Evolutionary conservation across 2,888 invertebrate genomes (phyloP).

Genomic region (Ormyrus pomaceus): DNA sequence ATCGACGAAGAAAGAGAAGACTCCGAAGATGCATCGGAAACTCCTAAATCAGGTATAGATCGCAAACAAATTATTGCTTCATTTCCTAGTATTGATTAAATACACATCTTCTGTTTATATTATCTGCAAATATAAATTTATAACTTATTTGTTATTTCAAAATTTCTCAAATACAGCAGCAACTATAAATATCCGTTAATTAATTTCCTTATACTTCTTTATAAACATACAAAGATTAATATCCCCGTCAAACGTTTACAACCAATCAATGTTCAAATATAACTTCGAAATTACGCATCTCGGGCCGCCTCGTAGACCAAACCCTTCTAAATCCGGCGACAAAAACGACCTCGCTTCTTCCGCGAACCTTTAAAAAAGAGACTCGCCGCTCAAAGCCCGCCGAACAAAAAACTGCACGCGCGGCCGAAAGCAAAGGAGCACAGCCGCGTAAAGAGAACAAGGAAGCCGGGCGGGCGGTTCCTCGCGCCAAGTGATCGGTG

Average conservation of each 20-base stretch:
- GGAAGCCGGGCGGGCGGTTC: not conserved
- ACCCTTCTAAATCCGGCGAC: not conserved
- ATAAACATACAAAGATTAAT: no score
- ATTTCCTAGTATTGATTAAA: not conserved
- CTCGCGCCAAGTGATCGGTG: not conserved
- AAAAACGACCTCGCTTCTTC: not conserved
- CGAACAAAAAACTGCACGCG: no score
- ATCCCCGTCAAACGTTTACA: no score
- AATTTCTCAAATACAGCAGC: no score
- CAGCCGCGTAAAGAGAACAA: not conserved
- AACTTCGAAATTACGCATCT: no score
- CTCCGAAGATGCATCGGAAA: constrained; percentile 57
- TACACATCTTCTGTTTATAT: not conserved
- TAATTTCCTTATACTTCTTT: no score
- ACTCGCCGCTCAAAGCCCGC: not conserved
- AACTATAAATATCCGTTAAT: no score
- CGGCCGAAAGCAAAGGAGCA: not conserved
- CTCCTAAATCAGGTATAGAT: constrained; percentile 62
- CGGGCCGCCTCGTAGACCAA: no score
- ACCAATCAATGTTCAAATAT: no score
- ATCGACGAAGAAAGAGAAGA: constrained; percentile 60
- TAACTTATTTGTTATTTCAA: no score
- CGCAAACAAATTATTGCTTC: constrained; percentile 1
- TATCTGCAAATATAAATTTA: not conserved
- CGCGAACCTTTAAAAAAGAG: no score